Evolutionary conservation across 2,888 invertebrate genomes (phyloP).

Genomic region (Spatulosminthurus flaviceps): DNA sequence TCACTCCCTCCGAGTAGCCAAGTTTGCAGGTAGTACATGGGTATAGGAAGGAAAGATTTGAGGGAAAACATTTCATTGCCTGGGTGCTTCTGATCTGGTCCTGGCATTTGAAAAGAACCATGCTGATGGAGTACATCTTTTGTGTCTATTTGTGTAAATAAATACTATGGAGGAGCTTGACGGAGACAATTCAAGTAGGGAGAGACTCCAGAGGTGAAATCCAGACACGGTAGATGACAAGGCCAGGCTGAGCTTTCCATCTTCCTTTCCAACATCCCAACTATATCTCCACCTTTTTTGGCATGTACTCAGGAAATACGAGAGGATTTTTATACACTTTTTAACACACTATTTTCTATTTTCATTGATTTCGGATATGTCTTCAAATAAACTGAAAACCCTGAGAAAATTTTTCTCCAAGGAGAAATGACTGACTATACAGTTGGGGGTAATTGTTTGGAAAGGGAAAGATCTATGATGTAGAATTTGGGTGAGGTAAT

Average conservation of each 20-base stretch:
- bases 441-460: too few species aligned
- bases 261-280: neutral
- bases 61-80: neutral
- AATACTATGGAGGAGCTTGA: neutral
- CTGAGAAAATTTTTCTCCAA: too few species aligned
- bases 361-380: too few species aligned
- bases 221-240: neutral
- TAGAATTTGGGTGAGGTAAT: neutral
- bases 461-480: neutral
- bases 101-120: constrained; percentile 1
- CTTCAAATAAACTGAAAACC: too few species aligned
- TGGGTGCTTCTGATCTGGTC: constrained; percentile 16
- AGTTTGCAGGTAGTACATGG: neutral
- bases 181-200: constrained; percentile 5
- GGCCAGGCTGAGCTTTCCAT: neutral
- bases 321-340: too few species aligned
- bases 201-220: neutral
- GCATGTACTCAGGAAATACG: neutral
- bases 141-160: constrained; percentile 18
- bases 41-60: neutral
- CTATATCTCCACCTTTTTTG: neutral
- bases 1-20: too few species aligned
- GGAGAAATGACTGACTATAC: too few species aligned
- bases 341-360: too few species aligned
- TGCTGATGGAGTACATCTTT: constrained; percentile 6